phyloP scores from a whole-genome alignment of 2,888 invertebrate genomes.

The Parthenolecanium corni region DNA sequence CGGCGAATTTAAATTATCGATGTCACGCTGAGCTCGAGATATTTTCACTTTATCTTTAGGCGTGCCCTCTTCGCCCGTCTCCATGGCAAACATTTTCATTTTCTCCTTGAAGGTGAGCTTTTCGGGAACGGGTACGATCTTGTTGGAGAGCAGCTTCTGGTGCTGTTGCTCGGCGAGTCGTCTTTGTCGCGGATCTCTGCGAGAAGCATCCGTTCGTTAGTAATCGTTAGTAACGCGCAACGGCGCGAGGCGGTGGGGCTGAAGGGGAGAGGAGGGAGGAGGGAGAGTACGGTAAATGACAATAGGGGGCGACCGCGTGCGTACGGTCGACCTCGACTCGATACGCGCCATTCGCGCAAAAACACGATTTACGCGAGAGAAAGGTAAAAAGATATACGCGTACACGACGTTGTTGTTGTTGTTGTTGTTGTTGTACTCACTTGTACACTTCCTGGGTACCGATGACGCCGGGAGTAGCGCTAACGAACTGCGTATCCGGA shows the following conservation, averaged over 20 bases:
- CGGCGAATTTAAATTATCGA: conserved; percentile 56
- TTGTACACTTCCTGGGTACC: conserved; percentile 96
- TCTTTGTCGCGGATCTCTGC: conserved; percentile 76
- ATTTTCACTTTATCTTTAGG: conserved; percentile 93
- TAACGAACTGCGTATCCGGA: conserved; percentile 49
- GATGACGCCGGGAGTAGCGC: conserved; percentile 86
- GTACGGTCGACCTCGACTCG: too few relatives aligned
- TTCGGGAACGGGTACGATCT: conserved; percentile 47
- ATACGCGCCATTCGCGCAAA: too few relatives aligned
- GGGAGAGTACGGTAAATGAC: too few relatives aligned
- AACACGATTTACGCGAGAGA: too few relatives aligned
- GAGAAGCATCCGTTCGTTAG: conserved; percentile 23
- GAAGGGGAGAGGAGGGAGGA: too few relatives aligned
- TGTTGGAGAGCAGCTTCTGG: conserved; percentile 49
- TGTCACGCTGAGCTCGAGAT: conserved; percentile 88
- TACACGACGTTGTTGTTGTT: too few relatives aligned
- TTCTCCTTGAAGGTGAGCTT: conserved; percentile 95
- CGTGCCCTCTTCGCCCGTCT: conserved; percentile 83
- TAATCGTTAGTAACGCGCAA: too few relatives aligned
- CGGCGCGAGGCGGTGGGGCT: too few relatives aligned
- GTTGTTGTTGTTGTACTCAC: too few relatives aligned
- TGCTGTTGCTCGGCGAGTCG: conserved; percentile 68
- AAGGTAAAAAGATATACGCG: too few relatives aligned
- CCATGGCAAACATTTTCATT: conserved; percentile 98
- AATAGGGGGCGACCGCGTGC: too few relatives aligned